These are phyloP conservation scores for Rapana venosa DNA, from an alignment of 2,888 invertebrate species.

Conservation along the genomic window DNA sequence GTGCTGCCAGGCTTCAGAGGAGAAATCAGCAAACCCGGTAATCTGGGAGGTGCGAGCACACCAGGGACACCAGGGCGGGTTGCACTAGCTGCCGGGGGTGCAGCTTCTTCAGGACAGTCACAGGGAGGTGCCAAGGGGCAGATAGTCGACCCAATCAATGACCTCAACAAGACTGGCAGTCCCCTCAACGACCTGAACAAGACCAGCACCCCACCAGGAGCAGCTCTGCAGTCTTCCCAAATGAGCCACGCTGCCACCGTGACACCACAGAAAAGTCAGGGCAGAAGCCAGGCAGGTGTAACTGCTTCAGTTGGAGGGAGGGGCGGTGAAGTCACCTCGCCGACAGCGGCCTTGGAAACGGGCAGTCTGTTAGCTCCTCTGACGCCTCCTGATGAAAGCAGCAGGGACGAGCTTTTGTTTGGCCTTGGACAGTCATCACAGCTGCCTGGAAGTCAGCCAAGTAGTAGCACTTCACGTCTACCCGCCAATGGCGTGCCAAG, in stretches of 20 bases:
- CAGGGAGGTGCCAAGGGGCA: background rate
- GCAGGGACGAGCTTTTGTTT: slow-evolving; percentile 28
- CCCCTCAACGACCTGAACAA: slow-evolving; percentile 3
- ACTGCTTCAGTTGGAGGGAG: background rate
- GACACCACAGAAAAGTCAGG: background rate
- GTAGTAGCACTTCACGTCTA: background rate
- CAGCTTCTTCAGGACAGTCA: background rate
- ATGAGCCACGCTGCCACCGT: background rate
- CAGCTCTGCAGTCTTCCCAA: background rate
- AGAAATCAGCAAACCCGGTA: background rate
- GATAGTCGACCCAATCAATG: too few species aligned
- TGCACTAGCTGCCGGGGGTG: background rate
- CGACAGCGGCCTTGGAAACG: background rate
- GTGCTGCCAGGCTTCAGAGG: slow-evolving; percentile 40
- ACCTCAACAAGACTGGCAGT: background rate
- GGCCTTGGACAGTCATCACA: slow-evolving; percentile 22
- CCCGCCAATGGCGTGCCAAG: background rate
- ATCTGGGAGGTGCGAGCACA: too few species aligned
- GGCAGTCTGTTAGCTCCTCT: slow-evolving; percentile 20
- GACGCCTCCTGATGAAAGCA: slow-evolving; percentile 25
- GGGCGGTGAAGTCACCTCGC: background rate
- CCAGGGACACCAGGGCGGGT: background rate
- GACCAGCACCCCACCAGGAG: background rate
- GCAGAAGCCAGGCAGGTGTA: background rate
- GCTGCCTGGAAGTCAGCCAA: background rate